These are phyloP conservation scores for Anthrax anthrax DNA, from an alignment of 2,888 invertebrate genomes.

Conservation along the genomic window DNA sequence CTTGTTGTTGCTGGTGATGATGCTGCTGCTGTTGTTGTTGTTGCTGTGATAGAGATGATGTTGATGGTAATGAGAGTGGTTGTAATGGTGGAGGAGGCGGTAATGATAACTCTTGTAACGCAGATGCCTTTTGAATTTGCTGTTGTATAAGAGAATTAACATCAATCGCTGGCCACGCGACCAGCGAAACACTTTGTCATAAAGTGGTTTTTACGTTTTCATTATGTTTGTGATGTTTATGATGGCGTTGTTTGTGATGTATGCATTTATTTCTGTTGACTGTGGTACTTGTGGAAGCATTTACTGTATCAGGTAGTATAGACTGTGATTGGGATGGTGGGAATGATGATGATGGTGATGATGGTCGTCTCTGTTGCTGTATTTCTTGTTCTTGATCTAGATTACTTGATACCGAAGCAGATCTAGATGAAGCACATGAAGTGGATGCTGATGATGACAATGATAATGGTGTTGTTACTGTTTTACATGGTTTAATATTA, in stretches of 20 bases:
- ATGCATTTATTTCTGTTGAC: neutral
- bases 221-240: slow-evolving; percentile 25
- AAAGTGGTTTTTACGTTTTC: slow-evolving; percentile 25
- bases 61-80: neutral
- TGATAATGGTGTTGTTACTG: slow-evolving; percentile 8
- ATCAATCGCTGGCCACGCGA: slow-evolving; percentile 36
- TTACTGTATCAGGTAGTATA: neutral
- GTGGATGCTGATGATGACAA: neutral
- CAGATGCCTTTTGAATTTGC: slow-evolving; percentile 29
- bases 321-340: too few species aligned
- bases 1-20: too few species aligned
- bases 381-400: neutral
- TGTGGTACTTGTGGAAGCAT: neutral
- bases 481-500: slow-evolving; percentile 8
- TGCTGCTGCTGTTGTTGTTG: neutral
- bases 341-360: too few species aligned
- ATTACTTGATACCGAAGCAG: slow-evolving; percentile 1
- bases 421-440: slow-evolving; percentile 10
- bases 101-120: slow-evolving; percentile 23
- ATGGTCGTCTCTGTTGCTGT: neutral
- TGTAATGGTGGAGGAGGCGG: neutral
- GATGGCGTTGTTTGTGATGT: slow-evolving; percentile 4
- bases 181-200: slow-evolving; percentile 38
- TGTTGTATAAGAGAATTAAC: slow-evolving; percentile 32
- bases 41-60: neutral